phyloP scores from a whole-genome alignment of 2,888 invertebrate genomes.

The Drosophila neonasuta region DNA sequence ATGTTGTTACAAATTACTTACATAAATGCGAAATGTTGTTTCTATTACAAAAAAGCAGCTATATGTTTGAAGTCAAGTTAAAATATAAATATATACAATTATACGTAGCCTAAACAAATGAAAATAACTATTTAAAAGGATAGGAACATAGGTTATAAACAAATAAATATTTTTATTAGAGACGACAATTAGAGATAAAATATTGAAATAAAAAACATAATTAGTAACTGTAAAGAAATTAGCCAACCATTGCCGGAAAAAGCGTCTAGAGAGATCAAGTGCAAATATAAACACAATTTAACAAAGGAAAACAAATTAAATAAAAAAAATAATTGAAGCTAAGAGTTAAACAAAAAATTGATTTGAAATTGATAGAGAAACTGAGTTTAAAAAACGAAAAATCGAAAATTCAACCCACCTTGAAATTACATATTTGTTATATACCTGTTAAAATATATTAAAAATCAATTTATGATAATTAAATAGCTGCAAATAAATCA shows the following conservation, averaged over 20 bases:
- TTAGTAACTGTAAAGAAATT: slow-evolving; percentile 61
- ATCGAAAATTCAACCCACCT: slow-evolving; percentile 81
- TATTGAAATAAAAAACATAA: slow-evolving; percentile 30
- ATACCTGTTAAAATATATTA: slow-evolving; percentile 78
- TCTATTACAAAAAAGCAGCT: slow-evolving; percentile 61
- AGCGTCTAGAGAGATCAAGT: slow-evolving; percentile 54
- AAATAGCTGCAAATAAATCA: slow-evolving; percentile 73
- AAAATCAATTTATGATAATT: slow-evolving; percentile 70
- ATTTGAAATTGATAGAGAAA: slow-evolving; percentile 64
- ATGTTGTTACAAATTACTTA: slow-evolving; percentile 62
- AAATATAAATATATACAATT: slow-evolving; percentile 39
- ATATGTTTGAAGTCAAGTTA: slow-evolving; percentile 22
- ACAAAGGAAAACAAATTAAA: background rate
- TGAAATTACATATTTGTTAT: slow-evolving; percentile 81
- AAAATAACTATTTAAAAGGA: slow-evolving; percentile 37
- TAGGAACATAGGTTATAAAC: slow-evolving; percentile 55
- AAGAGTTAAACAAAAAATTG: slow-evolving; percentile 49
- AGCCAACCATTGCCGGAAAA: slow-evolving; percentile 72
- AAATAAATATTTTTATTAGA: slow-evolving; percentile 53
- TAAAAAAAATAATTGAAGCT: slow-evolving; percentile 29
- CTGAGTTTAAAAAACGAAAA: slow-evolving; percentile 77
- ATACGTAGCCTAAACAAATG: slow-evolving; percentile 37
- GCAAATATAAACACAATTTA: slow-evolving; percentile 30
- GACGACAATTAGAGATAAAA: slow-evolving; percentile 42
- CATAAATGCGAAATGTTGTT: slow-evolving; percentile 55